These are phyloP conservation scores for Leuciscus waleckii DNA, from an alignment of 2,797 vertebrate species.

Conservation along the genomic window DNA sequence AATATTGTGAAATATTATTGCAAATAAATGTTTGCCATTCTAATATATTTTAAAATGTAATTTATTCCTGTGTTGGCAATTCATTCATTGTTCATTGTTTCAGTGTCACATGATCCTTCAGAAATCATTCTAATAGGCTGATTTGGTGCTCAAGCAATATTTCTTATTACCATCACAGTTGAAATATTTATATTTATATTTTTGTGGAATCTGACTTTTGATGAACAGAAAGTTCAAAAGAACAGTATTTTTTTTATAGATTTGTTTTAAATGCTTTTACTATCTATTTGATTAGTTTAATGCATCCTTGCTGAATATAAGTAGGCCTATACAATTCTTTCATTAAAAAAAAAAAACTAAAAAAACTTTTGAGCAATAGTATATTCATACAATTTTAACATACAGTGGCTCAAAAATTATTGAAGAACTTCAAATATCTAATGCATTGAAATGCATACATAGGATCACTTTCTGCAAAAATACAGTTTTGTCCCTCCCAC, in stretches of 20 bases:
- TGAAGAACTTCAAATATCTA: background rate
- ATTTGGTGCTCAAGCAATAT: background rate
- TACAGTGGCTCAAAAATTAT: background rate
- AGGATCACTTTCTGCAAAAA: background rate
- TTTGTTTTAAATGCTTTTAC: background rate
- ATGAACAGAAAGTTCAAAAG: background rate
- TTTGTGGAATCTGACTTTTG: background rate
- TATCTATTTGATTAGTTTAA: conserved; percentile 6
- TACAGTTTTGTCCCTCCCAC: background rate
- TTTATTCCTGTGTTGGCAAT: too few relatives aligned
- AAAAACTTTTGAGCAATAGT: background rate
- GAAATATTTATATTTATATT: background rate
- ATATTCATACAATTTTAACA: background rate
- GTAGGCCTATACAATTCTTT: background rate
- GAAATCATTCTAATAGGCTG: background rate
- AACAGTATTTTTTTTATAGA: background rate
- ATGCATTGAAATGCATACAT: conserved; percentile 8
- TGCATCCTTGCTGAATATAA: background rate
- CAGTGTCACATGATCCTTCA: background rate
- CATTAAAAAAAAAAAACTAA: background rate
- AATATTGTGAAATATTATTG: background rate
- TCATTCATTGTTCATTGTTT: too few relatives aligned
- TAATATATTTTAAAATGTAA: background rate
- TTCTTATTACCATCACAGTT: background rate
- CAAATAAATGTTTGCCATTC: background rate